Evolutionary conservation across 2,888 invertebrate genomes (phyloP).

Genomic region (Brenthis ino): DNA sequence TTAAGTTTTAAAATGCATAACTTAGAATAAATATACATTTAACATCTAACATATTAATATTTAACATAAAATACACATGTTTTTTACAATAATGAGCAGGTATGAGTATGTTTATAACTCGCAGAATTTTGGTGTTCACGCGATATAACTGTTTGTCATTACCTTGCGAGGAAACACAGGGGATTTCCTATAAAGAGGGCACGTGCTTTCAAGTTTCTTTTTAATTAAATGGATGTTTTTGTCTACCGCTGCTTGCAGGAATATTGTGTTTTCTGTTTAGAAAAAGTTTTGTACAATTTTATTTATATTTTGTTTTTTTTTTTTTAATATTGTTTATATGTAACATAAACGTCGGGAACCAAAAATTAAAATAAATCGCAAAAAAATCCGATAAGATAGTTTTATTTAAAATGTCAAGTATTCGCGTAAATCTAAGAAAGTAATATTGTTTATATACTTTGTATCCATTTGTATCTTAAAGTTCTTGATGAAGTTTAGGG

Average conservation of each 20-base stretch:
- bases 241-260: conserved; percentile 16
- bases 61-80: too few species aligned
- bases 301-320: background rate
- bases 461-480: background rate
- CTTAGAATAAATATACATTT: too few species aligned
- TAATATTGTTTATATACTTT: background rate
- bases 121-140: conserved; percentile 49
- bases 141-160: conserved; percentile 57
- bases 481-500: too few species aligned
- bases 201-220: conserved; percentile 33
- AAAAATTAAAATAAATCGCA: too few species aligned
- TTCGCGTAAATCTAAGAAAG: too few species aligned
- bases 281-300: conserved; percentile 9
- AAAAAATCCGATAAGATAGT: too few species aligned
- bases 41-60: too few species aligned
- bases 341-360: too few species aligned
- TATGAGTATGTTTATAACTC: conserved; percentile 6
- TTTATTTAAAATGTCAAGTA: too few species aligned
- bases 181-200: conserved; percentile 31
- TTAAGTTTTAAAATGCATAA: too few species aligned
- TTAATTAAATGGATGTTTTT: conserved; percentile 36
- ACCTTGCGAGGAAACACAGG: conserved; percentile 33
- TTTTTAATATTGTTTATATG: too few species aligned
- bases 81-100: background rate
- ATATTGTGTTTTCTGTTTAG: conserved; percentile 19